A percentile compares a stretch with the other conserved stretches of the same genome.
These are phyloP conservation scores for Tenualosa ilisha DNA, from an alignment of 2,797 vertebrate genomes.

Conservation along the genomic window DNA sequence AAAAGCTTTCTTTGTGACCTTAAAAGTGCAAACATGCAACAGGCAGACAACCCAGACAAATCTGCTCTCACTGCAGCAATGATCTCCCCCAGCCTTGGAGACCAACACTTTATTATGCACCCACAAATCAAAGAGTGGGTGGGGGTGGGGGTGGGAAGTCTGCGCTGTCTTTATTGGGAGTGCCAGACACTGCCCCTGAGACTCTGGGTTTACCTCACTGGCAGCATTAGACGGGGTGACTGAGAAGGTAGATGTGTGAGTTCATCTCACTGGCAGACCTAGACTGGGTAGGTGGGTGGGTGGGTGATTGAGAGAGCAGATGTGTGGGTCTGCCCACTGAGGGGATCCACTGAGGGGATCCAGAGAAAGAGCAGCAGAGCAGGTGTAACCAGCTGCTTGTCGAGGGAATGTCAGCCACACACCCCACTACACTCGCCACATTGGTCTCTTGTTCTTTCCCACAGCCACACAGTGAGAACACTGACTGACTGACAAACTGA, in stretches of 20 bases:
- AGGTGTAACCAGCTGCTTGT: constrained; percentile 10
- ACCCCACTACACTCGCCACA: neutral
- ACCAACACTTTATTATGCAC: neutral
- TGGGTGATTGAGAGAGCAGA: no score
- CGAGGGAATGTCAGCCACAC: neutral
- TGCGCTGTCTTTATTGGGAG: neutral
- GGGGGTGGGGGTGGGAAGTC: neutral
- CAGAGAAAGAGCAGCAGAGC: neutral
- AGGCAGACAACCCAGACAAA: neutral
- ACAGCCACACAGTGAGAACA: neutral
- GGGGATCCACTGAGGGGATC: neutral
- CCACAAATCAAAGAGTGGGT: neutral
- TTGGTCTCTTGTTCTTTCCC: neutral
- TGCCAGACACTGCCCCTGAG: no score
- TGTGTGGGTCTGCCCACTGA: no score
- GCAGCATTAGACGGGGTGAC: neutral
- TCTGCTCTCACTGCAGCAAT: neutral
- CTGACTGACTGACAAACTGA: neutral
- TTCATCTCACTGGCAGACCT: neutral
- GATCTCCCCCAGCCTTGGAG: neutral
- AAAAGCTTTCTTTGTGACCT: neutral
- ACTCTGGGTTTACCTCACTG: neutral
- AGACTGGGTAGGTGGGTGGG: no score
- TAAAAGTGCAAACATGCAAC: neutral
- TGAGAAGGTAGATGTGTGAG: neutral